phyloP scores from a whole-genome alignment of 2,797 vertebrate species.

The Neomorphus geoffroyi region DNA sequence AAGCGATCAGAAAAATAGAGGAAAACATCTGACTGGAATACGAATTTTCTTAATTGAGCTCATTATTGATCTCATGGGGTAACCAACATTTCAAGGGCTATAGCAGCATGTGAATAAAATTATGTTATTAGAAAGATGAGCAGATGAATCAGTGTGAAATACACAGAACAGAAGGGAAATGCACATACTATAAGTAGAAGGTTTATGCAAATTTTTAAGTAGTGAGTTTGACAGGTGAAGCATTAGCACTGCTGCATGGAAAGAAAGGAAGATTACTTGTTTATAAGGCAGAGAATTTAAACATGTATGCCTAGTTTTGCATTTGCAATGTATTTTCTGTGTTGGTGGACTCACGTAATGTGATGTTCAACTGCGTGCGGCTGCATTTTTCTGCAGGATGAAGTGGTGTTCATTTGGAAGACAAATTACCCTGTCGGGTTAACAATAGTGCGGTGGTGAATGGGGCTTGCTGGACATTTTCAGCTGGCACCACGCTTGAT shows the following conservation, averaged over 20 bases:
- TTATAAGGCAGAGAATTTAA: neutral
- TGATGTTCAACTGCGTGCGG: neutral
- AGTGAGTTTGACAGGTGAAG: neutral
- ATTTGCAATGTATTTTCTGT: neutral
- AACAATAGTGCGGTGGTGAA: neutral
- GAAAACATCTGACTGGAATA: neutral
- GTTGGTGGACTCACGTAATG: neutral
- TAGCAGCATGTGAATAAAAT: neutral
- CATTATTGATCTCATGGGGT: neutral
- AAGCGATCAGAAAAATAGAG: neutral
- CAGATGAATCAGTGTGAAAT: neutral
- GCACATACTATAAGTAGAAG: fast-evolving
- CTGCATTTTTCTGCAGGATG: neutral
- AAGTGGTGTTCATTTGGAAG: neutral
- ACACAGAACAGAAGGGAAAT: neutral
- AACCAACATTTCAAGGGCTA: neutral
- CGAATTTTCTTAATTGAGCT: neutral
- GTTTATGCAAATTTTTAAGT: neutral
- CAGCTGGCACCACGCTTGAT: neutral
- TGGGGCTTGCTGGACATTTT: neutral
- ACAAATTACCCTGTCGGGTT: neutral
- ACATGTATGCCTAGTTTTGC: fast-evolving
- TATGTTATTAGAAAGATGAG: neutral
- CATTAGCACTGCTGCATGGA: neutral
- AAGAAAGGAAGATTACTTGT: neutral